Base-by-base conservation (phyloP, 2,797 vertebrate genomes). In the Melanotaenia maccullochi region DNA sequence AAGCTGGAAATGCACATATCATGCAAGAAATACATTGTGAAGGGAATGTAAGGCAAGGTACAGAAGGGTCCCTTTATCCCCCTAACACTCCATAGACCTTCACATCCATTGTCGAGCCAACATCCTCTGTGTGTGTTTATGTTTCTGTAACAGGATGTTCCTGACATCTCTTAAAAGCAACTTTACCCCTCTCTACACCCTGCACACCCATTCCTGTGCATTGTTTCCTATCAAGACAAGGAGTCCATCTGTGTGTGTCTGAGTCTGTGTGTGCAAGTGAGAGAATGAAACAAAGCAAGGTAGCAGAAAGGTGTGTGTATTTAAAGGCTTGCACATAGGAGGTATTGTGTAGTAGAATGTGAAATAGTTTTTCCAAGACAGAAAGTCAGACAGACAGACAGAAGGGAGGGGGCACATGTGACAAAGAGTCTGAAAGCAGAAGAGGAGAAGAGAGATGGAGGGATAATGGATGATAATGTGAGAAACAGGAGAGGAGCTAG, bases 181-280 rank as follows among this genome's bases (percentile, higher is more conserved):
- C 82, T 73, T 82, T 78, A 81, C 73, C 84, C 86, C 84, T 75
- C 69, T 81, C 71, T 71, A 77, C 71, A 73, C 84, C 61, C 62
- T 62, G 40, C 87, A 90, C 89, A 68, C 90, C 90, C 87, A 77
- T 92, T 92, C 91, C 90, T 91, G 89, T 88, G 86, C 82, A 92
- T 92, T 93, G 90, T 92, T 88, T 89, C 86, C 79, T 75, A 61
- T 66, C 58, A 76, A 57, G 38, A 79, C 58, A 47, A 61, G 60
- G 62, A 32, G 36, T n/a, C 44, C 52, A 51, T 59, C 32, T 36
- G 57, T 35, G 62, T 9, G 2, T 33, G 25, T 44, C 55, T 8
- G 2, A 25, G 28, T 49, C 55, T 30, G 18, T 42, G 55, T 28
- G 55, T 20, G 18, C 5, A 7, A 52, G 51, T 3, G 0, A 56